phyloP scores from a whole-genome alignment of 2,113 vertebrate genomes.

The Eptatretus burgeri region DNA sequence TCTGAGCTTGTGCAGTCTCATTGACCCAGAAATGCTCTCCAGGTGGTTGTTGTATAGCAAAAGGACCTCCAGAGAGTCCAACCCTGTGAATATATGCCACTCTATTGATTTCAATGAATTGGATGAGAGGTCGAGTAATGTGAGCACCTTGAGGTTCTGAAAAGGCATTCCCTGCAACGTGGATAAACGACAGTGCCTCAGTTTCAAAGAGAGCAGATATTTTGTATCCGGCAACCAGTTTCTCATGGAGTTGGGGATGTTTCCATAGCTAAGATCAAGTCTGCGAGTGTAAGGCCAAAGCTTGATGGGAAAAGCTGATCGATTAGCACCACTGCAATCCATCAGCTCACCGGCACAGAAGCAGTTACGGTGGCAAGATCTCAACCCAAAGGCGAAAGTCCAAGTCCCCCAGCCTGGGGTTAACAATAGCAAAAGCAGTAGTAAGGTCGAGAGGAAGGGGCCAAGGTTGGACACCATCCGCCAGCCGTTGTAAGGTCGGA shows the following conservation, averaged over 20 bases:
- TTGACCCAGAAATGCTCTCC: slow-evolving; percentile 20
- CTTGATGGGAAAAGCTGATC: slow-evolving; percentile 22
- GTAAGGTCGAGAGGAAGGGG: too few species aligned
- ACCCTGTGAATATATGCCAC: slow-evolving; percentile 20
- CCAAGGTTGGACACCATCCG: too few species aligned
- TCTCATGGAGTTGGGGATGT: background rate
- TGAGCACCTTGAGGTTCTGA: slow-evolving; percentile 26
- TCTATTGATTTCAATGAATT: slow-evolving; percentile 29
- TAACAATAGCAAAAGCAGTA: too few species aligned
- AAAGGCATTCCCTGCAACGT: slow-evolving; percentile 23
- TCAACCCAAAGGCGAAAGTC: too few species aligned
- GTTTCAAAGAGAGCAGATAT: slow-evolving; percentile 27
- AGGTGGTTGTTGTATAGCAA: slow-evolving; percentile 42
- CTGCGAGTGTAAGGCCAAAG: slow-evolving; percentile 25
- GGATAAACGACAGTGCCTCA: slow-evolving; percentile 37
- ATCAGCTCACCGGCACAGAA: slow-evolving; percentile 54
- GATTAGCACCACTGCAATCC: slow-evolving; percentile 33
- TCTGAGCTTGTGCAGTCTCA: slow-evolving; percentile 31
- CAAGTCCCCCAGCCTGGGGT: too few species aligned
- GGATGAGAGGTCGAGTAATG: slow-evolving; percentile 68
- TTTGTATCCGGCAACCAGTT: slow-evolving; percentile 24
- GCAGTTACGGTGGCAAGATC: slow-evolving; percentile 15
- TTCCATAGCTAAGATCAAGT: slow-evolving; percentile 45
- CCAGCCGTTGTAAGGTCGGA: too few species aligned
- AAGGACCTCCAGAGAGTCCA: slow-evolving; percentile 31